Percentiles rank a stretch among this genome's conserved stretches.
Evolutionary conservation across 2,888 invertebrate genomes (phyloP).

Genomic region (Lasioglossum lativentre): DNA sequence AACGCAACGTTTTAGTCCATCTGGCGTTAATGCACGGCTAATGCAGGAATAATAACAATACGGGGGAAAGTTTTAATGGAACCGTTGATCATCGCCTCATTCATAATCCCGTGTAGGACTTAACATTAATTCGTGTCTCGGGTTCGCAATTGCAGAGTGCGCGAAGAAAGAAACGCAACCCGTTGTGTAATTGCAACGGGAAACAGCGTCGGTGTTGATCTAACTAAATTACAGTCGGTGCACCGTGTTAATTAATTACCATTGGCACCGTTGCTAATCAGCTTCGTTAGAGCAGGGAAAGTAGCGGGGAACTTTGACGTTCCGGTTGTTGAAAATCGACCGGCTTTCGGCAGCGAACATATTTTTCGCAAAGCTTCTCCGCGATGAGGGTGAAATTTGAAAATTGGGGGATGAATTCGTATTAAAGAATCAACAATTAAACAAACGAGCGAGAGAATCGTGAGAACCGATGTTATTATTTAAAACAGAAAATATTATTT

Average conservation of each 20-base stretch:
- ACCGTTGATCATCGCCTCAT: background rate
- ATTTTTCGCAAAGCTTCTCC: background rate
- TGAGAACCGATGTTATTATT: too few species aligned
- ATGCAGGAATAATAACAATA: background rate
- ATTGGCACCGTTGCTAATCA: slow-evolving; percentile 43
- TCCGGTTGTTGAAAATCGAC: slow-evolving; percentile 39
- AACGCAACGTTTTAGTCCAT: background rate
- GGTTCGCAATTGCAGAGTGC: background rate
- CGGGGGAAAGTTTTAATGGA: slow-evolving; percentile 9
- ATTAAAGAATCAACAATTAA: too few species aligned
- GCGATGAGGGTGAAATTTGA: too few species aligned
- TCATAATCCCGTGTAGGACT: background rate
- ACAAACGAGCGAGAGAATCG: too few species aligned
- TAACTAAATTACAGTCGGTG: slow-evolving; percentile 40
- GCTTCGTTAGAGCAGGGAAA: slow-evolving; percentile 50
- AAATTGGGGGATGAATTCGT: too few species aligned
- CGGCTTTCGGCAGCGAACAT: slow-evolving; percentile 21
- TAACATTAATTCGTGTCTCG: background rate
- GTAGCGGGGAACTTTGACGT: slow-evolving; percentile 43
- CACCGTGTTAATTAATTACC: slow-evolving; percentile 47
- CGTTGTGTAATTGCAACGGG: slow-evolving; percentile 12
- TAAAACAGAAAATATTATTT: background rate
- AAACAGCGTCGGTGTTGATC: slow-evolving; percentile 25
- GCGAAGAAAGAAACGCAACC: slow-evolving; percentile 1
- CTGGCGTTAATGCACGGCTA: background rate